phyloP scores from a whole-genome alignment of 2,113 vertebrate genomes.

The Syngnathus scovelli region DNA sequence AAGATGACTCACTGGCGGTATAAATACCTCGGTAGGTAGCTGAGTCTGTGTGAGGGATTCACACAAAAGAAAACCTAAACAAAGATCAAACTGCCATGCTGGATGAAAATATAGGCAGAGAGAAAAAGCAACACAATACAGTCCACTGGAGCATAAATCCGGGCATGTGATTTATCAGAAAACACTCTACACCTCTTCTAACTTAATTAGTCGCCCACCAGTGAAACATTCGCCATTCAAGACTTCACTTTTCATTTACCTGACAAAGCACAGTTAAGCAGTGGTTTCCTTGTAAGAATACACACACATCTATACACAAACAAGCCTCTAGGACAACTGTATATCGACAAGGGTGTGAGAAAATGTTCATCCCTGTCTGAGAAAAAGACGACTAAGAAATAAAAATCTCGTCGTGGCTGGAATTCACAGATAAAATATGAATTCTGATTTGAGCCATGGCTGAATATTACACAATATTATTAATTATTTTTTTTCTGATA shows the following conservation, averaged over 20 bases:
- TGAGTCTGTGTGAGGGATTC: background rate
- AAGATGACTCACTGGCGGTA: conserved; percentile 18
- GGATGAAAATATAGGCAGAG: background rate
- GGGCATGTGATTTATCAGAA: conserved; percentile 46
- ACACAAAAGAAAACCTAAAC: conserved; percentile 9
- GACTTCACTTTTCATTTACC: conserved; percentile 50
- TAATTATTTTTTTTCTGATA: no score
- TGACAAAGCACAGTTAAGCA: conserved; percentile 35
- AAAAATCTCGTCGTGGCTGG: no score
- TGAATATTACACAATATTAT: no score
- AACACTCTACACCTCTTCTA: conserved; percentile 25
- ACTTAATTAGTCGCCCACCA: conserved; percentile 42
- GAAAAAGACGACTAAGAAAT: no score
- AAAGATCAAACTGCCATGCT: conserved; percentile 11
- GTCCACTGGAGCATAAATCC: conserved; percentile 34
- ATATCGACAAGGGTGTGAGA: no score
- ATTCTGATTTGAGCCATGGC: no score
- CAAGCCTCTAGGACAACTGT: background rate
- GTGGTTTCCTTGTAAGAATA: conserved; percentile 19
- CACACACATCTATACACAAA: conserved; percentile 10
- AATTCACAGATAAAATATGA: no score
- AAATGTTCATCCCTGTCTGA: no score
- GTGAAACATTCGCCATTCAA: conserved; percentile 26
- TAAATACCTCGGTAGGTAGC: background rate
- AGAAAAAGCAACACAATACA: background rate